Evolutionary conservation across 2,797 vertebrate genomes (phyloP).

Genomic region (Threskiornis aethiopicus): DNA sequence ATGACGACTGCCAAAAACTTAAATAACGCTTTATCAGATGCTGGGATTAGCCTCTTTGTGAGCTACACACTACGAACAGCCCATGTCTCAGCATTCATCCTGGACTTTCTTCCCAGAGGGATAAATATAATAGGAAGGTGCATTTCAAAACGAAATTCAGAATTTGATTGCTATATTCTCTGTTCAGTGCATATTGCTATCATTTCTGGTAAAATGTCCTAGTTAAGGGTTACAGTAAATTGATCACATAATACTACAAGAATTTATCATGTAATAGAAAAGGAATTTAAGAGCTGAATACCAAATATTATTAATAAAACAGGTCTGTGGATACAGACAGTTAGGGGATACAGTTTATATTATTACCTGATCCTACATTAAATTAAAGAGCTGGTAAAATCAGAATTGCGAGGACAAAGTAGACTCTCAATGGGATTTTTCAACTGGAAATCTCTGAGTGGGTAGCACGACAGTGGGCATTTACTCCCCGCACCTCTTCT

Average conservation of each 20-base stretch:
- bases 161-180: neutral
- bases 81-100: neutral
- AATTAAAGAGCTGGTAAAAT: neutral
- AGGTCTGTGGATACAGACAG: neutral
- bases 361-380: constrained; percentile 13
- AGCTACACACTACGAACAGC: neutral
- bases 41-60: neutral
- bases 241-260: constrained; percentile 29
- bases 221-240: constrained; percentile 48
- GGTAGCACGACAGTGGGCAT: neutral
- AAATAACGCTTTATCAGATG: neutral
- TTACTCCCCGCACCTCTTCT: neutral
- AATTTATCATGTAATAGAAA: constrained; percentile 46
- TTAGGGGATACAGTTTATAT: neutral
- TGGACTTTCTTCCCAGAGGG: neutral
- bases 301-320: constrained; percentile 54
- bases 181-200: neutral
- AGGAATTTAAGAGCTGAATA: constrained; percentile 64
- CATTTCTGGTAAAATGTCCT: constrained; percentile 48
- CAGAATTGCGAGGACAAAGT: neutral
- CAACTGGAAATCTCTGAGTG: neutral
- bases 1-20: neutral
- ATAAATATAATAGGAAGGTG: neutral
- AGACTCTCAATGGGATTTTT: neutral
- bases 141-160: neutral